phyloP scores from a whole-genome alignment of 1,140 invertebrate species.

The Brachionus paranguensis region DNA sequence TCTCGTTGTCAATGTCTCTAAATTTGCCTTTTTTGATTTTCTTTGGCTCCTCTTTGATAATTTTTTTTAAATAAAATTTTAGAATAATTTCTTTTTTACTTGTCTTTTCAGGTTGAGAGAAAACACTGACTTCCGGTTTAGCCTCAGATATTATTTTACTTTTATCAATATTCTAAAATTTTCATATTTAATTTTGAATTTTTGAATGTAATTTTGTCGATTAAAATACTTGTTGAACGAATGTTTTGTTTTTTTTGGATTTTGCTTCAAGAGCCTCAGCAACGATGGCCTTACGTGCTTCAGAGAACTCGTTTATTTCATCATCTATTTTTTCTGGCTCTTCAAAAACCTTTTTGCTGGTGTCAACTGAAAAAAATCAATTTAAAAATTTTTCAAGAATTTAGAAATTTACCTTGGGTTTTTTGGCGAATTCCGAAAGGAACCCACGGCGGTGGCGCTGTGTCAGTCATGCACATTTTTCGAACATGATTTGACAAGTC shows the following conservation, averaged over 20 bases:
- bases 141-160: not conserved
- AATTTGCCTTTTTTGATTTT: constrained; percentile 19
- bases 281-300: not conserved
- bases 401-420: not conserved
- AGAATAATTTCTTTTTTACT: not conserved
- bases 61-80: too few relatives aligned
- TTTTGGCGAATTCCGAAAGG: not conserved
- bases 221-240: constrained; percentile 10
- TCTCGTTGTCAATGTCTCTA: constrained; percentile 3
- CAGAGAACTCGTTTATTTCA: not conserved
- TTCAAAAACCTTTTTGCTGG: constrained; percentile 12
- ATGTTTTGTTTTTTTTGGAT: not conserved
- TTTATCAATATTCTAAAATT: constrained; percentile 23
- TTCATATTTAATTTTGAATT: not conserved
- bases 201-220: not conserved
- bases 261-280: not conserved
- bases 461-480: not conserved
- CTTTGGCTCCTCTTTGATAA: not conserved
- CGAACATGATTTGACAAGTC: constrained; percentile 6
- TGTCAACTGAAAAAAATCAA: constrained; percentile 4
- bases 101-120: not conserved
- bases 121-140: not conserved
- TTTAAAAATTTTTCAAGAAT: not conserved
- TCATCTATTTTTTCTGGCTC: not conserved
- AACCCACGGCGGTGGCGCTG: constrained; percentile 16